Base-by-base conservation (phyloP, 2,797 vertebrate genomes). In the Okamejei kenojei region DNA sequence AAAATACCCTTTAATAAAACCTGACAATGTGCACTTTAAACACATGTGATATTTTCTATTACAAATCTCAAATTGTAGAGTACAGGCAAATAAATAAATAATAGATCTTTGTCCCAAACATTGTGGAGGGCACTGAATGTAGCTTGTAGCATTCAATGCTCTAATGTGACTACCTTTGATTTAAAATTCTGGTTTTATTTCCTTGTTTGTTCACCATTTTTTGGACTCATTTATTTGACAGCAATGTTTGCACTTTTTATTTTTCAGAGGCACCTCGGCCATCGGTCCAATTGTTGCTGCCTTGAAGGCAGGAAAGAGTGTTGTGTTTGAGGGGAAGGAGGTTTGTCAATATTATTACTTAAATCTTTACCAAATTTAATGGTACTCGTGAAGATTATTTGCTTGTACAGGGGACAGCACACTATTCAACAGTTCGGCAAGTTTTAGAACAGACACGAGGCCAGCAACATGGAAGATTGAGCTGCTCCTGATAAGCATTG, bases 311-410 rank as follows among this genome's bases (percentile, higher is more conserved):
- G 98, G 98, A 1, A 96, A 95, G 58, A 98, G 94, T 0, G 0
- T 99, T 94, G 96, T 94, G 0, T 97, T 96, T 0, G 96, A 98
- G 94, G 98, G 98, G 17, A 98, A 93, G 96, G 97, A 99, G 98
- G 99, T 99, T 82, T 79, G 93, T 93, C 19, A 35, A 68, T 79
- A 29, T 35, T 78, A 21, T 35, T 79, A 10, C 73, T 38, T 93
- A 45, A 74, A n/a, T 84, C 26, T 84, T 11, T 5, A 58, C 1
- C 32, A 38, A 94, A 95, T 94, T 3, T 21, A 93, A 4, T 19
- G 90, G 81, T 8, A 26, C 23, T 77, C 29, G 1, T 15, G 8
- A 71, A 17, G 0, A 0, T 73, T 58, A 6, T 35, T 7, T 17
- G 0, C 79, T n/a, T 94, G 19, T 90, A 0, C 68, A 23, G 93